A percentile compares a stretch with the other conserved stretches of the same genome.
These are phyloP conservation scores for Campylorhamphus procurvoides DNA, from an alignment of 2,113 vertebrate species.

Conservation along the genomic window DNA sequence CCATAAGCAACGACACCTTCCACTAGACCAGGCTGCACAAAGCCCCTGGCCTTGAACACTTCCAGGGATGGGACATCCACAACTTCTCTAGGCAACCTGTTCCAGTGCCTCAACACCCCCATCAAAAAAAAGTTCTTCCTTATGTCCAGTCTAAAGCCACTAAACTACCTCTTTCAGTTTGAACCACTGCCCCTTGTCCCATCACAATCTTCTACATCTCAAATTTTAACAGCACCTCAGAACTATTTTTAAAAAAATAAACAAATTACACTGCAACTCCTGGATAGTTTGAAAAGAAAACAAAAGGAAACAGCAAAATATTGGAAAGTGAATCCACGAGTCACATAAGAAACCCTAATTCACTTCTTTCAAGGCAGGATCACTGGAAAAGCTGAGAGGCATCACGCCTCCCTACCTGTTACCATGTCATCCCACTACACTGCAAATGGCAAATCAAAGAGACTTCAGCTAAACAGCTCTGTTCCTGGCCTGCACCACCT, in stretches of 20 bases:
- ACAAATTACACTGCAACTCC: neutral
- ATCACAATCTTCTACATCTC: neutral
- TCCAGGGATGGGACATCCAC: neutral
- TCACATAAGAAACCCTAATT: neutral
- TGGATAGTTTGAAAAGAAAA: neutral
- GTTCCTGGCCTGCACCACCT: neutral
- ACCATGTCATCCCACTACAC: neutral
- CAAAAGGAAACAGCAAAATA: neutral
- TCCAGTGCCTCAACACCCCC: neutral
- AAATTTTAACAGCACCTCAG: neutral
- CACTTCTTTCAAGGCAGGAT: neutral
- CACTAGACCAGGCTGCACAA: neutral
- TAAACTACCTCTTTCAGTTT: neutral
- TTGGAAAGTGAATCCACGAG: neutral
- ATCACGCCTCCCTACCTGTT: accelerated
- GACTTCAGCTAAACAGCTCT: neutral
- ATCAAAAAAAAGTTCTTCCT: neutral
- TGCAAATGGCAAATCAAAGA: neutral
- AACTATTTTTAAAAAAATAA: neutral
- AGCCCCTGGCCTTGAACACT: neutral
- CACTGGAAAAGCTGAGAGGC: neutral
- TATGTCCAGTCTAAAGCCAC: neutral
- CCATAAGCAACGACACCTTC: neutral
- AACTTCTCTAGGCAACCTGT: neutral
- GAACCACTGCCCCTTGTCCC: neutral